These are phyloP conservation scores for Mesoligia furuncula DNA, from an alignment of 2,888 invertebrate species.

Conservation along the genomic window DNA sequence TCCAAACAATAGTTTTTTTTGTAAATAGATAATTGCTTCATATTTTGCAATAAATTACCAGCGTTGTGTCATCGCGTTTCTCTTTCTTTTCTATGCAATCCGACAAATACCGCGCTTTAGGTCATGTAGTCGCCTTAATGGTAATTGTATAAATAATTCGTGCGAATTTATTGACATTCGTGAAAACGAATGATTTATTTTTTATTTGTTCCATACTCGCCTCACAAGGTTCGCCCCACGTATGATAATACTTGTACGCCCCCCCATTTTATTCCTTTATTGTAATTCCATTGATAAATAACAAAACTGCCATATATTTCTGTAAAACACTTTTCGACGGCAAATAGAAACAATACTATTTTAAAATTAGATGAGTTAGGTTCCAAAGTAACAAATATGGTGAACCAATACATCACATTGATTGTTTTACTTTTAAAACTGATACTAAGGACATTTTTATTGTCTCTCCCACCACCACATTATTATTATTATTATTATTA, in stretches of 20 bases:
- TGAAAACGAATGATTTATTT: not conserved
- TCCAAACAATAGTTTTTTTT: no score
- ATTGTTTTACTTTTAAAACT: not conserved
- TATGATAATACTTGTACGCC: not conserved
- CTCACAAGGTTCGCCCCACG: not conserved
- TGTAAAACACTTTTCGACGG: not conserved
- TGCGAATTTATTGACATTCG: not conserved
- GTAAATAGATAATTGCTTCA: no score
- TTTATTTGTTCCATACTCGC: not conserved
- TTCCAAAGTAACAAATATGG: not conserved
- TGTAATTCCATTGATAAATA: not conserved
- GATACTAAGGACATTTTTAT: no score
- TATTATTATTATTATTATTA: no score
- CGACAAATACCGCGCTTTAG: no score
- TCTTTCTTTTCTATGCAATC: no score
- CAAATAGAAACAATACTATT: not conserved
- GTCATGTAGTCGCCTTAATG: no score
- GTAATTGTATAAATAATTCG: not conserved
- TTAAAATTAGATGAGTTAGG: not conserved
- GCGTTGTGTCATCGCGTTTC: no score
- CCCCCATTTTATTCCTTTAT: not conserved
- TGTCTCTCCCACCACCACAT: not conserved
- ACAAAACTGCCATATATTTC: no score
- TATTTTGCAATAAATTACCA: no score
- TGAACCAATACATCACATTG: not conserved